Percentiles rank a stretch among this genome's conserved stretches.
Evolutionary conservation across 1,140 invertebrate genomes (phyloP).

Genomic region (Drosophila biarmipes): DNA sequence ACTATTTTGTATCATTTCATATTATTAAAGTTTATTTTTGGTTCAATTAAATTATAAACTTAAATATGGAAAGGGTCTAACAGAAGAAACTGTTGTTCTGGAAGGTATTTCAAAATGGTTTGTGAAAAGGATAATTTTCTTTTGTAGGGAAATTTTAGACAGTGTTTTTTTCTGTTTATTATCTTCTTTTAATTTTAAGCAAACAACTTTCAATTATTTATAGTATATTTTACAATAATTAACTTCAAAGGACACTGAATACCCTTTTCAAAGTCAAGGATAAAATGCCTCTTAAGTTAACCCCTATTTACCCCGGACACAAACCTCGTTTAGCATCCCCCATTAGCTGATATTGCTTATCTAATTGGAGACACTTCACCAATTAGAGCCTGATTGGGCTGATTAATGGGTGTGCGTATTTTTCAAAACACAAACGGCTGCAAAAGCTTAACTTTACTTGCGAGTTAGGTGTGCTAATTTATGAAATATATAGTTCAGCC

Average conservation of each 20-base stretch:
- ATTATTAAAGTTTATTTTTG: background rate
- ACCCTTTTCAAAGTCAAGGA: background rate
- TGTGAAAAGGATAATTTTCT: background rate
- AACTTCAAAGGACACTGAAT: background rate
- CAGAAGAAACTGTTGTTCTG: too few relatives aligned
- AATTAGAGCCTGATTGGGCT: slow-evolving; percentile 32
- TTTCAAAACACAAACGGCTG: slow-evolving; percentile 16
- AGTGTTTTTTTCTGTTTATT: too few relatives aligned
- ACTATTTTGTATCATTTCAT: background rate
- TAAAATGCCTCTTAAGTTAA: background rate
- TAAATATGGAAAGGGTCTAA: too few relatives aligned
- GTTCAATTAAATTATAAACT: too few relatives aligned
- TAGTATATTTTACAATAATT: too few relatives aligned
- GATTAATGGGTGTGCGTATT: slow-evolving; percentile 35
- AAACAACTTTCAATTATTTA: too few relatives aligned
- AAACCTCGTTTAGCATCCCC: background rate
- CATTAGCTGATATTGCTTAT: background rate
- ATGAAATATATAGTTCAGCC: slow-evolving; percentile 30
- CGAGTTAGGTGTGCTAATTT: slow-evolving; percentile 35
- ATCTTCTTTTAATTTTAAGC: too few relatives aligned
- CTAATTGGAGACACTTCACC: slow-evolving; percentile 26
- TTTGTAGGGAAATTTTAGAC: background rate
- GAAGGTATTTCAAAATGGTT: background rate
- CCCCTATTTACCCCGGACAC: slow-evolving; percentile 1
- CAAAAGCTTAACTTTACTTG: slow-evolving; percentile 41